Evolutionary conservation across 2,888 invertebrate species (phyloP), one percentile per base, ranked within the genome.

Genomic region (Oxycera nigricornis): DNA sequence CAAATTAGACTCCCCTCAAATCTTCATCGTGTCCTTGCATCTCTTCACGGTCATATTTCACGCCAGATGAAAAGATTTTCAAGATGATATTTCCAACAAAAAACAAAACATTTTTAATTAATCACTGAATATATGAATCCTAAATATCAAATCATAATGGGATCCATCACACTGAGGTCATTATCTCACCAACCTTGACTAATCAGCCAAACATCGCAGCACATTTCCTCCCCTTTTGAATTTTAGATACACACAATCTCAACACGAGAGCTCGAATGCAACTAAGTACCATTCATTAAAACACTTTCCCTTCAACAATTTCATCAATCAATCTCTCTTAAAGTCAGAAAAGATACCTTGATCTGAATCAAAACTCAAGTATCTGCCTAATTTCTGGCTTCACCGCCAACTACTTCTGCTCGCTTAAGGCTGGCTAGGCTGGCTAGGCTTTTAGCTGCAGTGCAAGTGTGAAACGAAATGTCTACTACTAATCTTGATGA

Each of bases 101-200:
- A n/a, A n/a, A n/a, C n/a, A n/a, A n/a, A n/a, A n/a, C n/a, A n/a
- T n/a, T n/a, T n/a, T n/a, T n/a, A n/a, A n/a, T n/a, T n/a, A n/a
- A n/a, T n/a, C n/a, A n/a, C n/a, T n/a, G n/a, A n/a, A n/a, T n/a
- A n/a, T n/a, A n/a, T n/a, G n/a, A n/a, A n/a, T n/a, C n/a, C n/a
- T n/a, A n/a, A n/a, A n/a, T n/a, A n/a, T n/a, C n/a, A n/a, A n/a
- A n/a, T n/a, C n/a, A n/a, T n/a, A n/a, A n/a, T n/a, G n/a, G n/a
- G n/a, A n/a, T n/a, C n/a, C n/a, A n/a, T n/a, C 4, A n/a, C 26
- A 26, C 59, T 39, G 24, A 65, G 65, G 65, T 65, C 41, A 65
- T 4, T 39, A 65, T n/a, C 39, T 7, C 11, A 22, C 9, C 7
- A 4, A 41, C 39, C 65, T 65, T 65, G 65, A 65, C 6, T 31